These are phyloP conservation scores for Drepanosiphum platanoidis DNA, from an alignment of 2,888 invertebrate genomes.

Conservation along the genomic window DNA sequence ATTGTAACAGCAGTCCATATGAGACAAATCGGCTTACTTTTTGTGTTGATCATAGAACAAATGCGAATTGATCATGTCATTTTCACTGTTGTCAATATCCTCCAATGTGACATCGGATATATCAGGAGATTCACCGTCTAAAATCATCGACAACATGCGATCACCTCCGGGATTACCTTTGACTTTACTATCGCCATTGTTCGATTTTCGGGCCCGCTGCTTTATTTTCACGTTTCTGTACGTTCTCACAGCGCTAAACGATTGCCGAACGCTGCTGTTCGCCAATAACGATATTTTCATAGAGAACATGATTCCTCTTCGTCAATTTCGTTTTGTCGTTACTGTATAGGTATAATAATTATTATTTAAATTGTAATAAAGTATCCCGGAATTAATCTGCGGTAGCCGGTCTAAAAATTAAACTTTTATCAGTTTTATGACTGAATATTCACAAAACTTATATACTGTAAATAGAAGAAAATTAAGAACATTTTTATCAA, in stretches of 20 bases:
- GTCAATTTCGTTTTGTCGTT: background rate
- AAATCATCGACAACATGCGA: slow-evolving; percentile 23
- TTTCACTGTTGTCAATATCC: slow-evolving; percentile 43
- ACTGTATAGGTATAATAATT: too few species aligned
- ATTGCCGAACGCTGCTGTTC: background rate
- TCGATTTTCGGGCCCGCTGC: background rate
- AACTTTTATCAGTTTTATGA: too few species aligned
- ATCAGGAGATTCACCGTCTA: slow-evolving; percentile 43
- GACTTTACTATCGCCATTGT: background rate
- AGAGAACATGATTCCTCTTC: background rate
- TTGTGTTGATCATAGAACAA: slow-evolving; percentile 50
- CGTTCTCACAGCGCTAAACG: background rate
- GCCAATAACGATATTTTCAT: slow-evolving; percentile 7
- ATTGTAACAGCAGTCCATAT: too few species aligned
- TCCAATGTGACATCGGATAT: slow-evolving; percentile 23
- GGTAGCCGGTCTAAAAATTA: too few species aligned
- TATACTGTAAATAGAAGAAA: too few species aligned
- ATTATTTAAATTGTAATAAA: too few species aligned
- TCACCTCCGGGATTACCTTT: slow-evolving; percentile 52
- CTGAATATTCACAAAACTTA: too few species aligned
- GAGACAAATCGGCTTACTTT: slow-evolving; percentile 33
- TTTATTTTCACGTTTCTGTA: slow-evolving; percentile 27
- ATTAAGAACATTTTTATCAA: too few species aligned
- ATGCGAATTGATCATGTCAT: slow-evolving; percentile 46
- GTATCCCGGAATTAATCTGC: too few species aligned